Conservation (phyloP, 2,113 vertebrate species). For the Salvator merianae region DNA sequence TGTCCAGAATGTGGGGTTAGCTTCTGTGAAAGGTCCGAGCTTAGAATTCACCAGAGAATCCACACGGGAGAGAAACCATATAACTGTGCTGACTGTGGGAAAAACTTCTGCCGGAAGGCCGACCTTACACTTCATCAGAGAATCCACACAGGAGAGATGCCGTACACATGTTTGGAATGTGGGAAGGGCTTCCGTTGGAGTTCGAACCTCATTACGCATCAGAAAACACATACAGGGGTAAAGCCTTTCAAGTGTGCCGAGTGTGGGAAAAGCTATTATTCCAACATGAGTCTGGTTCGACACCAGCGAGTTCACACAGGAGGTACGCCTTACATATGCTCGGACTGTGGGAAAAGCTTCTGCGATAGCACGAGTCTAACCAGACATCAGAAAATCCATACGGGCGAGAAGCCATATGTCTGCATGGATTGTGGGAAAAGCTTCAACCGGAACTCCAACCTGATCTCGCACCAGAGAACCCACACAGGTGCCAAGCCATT, state of each 20-base stretch:
- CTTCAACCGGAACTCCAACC: constrained; percentile 70
- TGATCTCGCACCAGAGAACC: constrained; percentile 67
- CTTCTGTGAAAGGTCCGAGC: constrained; percentile 65
- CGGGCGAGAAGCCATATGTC: constrained; percentile 70
- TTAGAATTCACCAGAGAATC: constrained; percentile 68
- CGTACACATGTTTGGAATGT: constrained; percentile 66
- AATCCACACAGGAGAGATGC: constrained; percentile 72
- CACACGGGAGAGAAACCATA: constrained; percentile 72
- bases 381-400: constrained; percentile 69
- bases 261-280: constrained; percentile 73
- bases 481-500: constrained; percentile 67
- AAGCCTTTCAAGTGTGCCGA: constrained; percentile 67
- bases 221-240: constrained; percentile 72
- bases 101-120: constrained; percentile 69
- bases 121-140: constrained; percentile 69
- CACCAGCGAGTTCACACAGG: constrained; percentile 69
- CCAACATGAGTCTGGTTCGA: constrained; percentile 60
- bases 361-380: constrained; percentile 67
- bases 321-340: constrained; percentile 65
- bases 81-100: constrained; percentile 67
- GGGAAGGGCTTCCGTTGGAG: constrained; percentile 71
- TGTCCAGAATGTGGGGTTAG: constrained; percentile 67
- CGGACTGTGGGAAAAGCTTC: constrained; percentile 69
- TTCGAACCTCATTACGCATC: constrained; percentile 70
- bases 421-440: constrained; percentile 68